These are phyloP conservation scores for Patella depressa DNA, from an alignment of 2,888 invertebrate species.

Conservation along the genomic window DNA sequence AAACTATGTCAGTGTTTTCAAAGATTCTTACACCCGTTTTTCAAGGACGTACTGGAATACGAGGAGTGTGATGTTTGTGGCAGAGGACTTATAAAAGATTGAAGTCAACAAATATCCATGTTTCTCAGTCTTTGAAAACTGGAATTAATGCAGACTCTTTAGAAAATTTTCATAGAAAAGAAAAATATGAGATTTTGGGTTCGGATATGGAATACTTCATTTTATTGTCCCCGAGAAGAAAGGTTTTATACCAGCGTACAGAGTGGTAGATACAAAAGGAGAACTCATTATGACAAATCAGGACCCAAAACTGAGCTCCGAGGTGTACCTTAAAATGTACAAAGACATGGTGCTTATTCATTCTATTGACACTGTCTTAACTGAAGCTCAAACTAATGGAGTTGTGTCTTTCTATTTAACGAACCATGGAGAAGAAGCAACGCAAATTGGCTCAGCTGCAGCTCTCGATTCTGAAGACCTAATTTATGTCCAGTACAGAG, in stretches of 20 bases:
- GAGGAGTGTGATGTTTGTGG: too few relatives aligned
- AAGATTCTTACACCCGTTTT: too few relatives aligned
- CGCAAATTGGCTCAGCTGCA: constrained; percentile 95
- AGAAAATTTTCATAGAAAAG: too few relatives aligned
- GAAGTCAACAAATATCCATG: too few relatives aligned
- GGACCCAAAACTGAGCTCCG: constrained; percentile 77
- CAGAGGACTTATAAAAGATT: too few relatives aligned
- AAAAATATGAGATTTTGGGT: too few relatives aligned
- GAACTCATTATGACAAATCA: constrained; percentile 71
- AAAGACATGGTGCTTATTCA: constrained; percentile 90
- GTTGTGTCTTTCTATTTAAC: constrained; percentile 99
- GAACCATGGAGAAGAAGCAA: constrained; percentile 96
- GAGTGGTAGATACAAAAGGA: constrained; percentile 86
- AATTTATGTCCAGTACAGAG: constrained; percentile 97
- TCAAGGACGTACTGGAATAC: too few relatives aligned
- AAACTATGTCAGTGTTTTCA: too few relatives aligned
- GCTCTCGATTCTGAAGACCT: constrained; percentile 85
- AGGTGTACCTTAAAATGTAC: constrained; percentile 89
- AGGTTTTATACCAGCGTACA: constrained; percentile 79
- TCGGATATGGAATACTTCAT: constrained; percentile 67
- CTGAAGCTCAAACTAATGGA: constrained; percentile 95
- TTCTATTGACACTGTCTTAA: constrained; percentile 95
- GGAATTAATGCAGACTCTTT: too few relatives aligned
- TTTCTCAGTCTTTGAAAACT: too few relatives aligned
- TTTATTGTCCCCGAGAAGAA: constrained; percentile 76